These are phyloP conservation scores for Luperina testacea DNA, from an alignment of 2,888 invertebrate genomes.

Conservation along the genomic window DNA sequence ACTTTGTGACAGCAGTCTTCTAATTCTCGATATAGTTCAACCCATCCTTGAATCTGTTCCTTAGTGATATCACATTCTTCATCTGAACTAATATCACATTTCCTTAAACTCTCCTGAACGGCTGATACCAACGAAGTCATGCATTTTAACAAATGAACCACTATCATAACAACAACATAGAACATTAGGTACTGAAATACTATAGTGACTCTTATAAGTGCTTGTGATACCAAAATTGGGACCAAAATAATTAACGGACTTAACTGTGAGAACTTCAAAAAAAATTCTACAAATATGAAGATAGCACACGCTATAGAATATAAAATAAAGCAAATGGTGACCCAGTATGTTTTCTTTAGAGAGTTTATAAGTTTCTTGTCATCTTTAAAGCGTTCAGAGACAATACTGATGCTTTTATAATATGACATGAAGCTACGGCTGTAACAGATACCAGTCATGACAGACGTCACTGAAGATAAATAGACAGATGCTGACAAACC, in stretches of 20 bases:
- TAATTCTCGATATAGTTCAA: conserved; percentile 33
- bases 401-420: not conserved
- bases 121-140: conserved; percentile 10
- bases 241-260: not conserved
- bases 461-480: not conserved
- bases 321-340: not conserved
- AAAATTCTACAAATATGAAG: not conserved
- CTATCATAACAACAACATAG: conserved; percentile 24
- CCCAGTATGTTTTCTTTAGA: conserved; percentile 13
- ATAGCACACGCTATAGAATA: conserved; percentile 5
- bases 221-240: conserved; percentile 13
- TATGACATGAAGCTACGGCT: conserved; percentile 27
- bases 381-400: conserved; percentile 16
- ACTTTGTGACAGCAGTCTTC: conserved; percentile 17
- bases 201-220: conserved; percentile 1
- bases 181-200: conserved; percentile 12
- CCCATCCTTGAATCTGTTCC: conserved; percentile 13
- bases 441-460: not conserved
- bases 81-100: not conserved
- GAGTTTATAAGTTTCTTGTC: conserved; percentile 2
- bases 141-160: conserved; percentile 19
- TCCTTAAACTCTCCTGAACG: not conserved
- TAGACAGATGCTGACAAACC: conserved; percentile 1
- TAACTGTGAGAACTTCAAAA: not conserved
- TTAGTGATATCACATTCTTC: conserved; percentile 16